These are phyloP conservation scores for Malthinus flaveolus DNA, from an alignment of 2,888 invertebrate species.

Conservation along the genomic window DNA sequence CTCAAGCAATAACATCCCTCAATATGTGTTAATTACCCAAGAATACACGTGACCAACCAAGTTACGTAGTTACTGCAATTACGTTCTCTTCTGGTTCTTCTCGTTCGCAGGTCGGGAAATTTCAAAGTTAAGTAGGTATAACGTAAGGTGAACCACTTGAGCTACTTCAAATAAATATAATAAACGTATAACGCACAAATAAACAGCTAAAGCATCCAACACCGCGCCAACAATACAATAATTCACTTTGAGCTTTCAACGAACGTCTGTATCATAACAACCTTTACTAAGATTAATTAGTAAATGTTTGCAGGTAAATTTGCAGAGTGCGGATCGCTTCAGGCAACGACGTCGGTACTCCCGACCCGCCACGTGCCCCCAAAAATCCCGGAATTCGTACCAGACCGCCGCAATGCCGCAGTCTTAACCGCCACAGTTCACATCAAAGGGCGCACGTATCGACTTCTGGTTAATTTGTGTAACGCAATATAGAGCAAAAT, in stretches of 20 bases:
- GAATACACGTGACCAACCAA: slow-evolving; percentile 97
- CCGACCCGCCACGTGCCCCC: slow-evolving; percentile 29
- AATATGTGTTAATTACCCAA: slow-evolving; percentile 97
- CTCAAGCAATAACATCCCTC: slow-evolving; percentile 98
- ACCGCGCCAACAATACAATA: slow-evolving; percentile 15
- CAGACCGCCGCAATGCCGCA: slow-evolving; percentile 5
- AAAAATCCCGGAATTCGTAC: slow-evolving; percentile 12
- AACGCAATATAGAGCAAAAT: slow-evolving; percentile 4
- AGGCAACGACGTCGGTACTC: slow-evolving; percentile 13
- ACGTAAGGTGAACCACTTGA: neutral
- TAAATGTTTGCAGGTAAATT: slow-evolving; percentile 32
- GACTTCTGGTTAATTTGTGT: slow-evolving; percentile 10
- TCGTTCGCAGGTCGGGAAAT: neutral
- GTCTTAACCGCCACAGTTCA: slow-evolving; percentile 18
- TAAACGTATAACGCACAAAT: neutral
- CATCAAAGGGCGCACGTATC: slow-evolving; percentile 19
- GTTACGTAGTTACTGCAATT: slow-evolving; percentile 67
- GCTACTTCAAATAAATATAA: neutral
- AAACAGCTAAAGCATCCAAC: slow-evolving; percentile 8
- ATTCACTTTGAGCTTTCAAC: slow-evolving; percentile 25
- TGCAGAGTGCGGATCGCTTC: slow-evolving; percentile 15
- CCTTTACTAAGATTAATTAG: slow-evolving; percentile 39
- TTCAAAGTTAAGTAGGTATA: neutral
- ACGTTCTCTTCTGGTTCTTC: slow-evolving; percentile 1
- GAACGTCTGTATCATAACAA: slow-evolving; percentile 34